Percentiles rank a stretch among this genome's conserved stretches.
Evolutionary conservation across 2,797 vertebrate genomes (phyloP).

Genomic region (Tympanoctomys barrerae): DNA sequence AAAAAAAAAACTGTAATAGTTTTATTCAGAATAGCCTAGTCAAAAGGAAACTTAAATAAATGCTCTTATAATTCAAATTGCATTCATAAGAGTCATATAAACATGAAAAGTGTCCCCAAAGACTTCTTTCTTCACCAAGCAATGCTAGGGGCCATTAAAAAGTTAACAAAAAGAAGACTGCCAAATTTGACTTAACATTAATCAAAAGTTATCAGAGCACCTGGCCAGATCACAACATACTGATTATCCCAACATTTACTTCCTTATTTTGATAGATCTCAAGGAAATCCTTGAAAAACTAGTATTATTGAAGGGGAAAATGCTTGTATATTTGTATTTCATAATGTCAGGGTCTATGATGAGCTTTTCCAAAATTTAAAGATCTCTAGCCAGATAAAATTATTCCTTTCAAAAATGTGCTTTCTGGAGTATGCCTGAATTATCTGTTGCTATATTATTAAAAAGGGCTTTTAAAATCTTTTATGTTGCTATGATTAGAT

Average conservation of each 20-base stretch:
- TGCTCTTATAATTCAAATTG: background rate
- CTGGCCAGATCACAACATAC: background rate
- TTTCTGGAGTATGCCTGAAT: conserved; percentile 32
- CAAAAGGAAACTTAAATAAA: conserved; percentile 1
- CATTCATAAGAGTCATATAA: conserved; percentile 6
- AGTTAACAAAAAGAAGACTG: background rate
- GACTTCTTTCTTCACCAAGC: conserved; percentile 28
- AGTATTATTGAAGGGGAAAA: background rate
- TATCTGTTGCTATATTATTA: conserved; percentile 16
- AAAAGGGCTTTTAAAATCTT: background rate
- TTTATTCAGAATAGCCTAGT: background rate
- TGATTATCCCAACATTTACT: background rate
- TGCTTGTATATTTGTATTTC: background rate
- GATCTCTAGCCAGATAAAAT: conserved; percentile 11
- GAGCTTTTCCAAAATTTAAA: conserved; percentile 36
- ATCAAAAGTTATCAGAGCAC: background rate
- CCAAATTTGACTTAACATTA: background rate
- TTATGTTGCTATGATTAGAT: conserved; percentile 33
- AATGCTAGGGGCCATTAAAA: background rate
- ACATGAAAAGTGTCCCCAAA: background rate
- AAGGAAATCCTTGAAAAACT: background rate
- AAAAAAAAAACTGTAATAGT: background rate
- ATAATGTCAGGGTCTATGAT: background rate
- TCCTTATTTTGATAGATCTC: background rate
- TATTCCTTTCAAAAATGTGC: conserved; percentile 50